phyloP scores from a whole-genome alignment of 2,113 vertebrate genomes.

The Caranx ignobilis region DNA sequence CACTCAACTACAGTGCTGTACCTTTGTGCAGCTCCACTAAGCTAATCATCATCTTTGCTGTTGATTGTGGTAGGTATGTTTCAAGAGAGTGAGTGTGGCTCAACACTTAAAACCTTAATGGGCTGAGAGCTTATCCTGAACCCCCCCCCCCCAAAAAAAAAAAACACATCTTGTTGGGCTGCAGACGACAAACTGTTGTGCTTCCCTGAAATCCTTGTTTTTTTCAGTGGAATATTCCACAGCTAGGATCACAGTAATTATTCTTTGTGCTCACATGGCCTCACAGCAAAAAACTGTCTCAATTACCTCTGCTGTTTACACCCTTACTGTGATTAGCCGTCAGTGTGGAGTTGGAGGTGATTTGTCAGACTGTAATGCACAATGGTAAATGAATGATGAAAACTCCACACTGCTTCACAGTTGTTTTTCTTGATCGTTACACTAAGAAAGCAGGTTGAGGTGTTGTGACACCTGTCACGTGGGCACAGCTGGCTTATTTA shows the following conservation, averaged over 20 bases:
- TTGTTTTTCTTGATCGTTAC: constrained; percentile 12
- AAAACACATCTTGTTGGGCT: background rate
- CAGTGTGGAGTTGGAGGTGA: constrained; percentile 26
- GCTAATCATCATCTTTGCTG: constrained; percentile 42
- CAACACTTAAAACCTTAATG: constrained; percentile 36
- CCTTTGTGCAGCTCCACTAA: constrained; percentile 15
- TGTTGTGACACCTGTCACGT: constrained; percentile 21
- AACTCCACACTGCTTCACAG: background rate
- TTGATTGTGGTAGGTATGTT: constrained; percentile 30
- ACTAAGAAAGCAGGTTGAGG: background rate
- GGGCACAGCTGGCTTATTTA: background rate
- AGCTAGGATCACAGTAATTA: constrained; percentile 16
- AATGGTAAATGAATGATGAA: constrained; percentile 21
- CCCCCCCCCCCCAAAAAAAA: no score
- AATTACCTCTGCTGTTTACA: constrained; percentile 53
- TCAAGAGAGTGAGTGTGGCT: constrained; percentile 13
- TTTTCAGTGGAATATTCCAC: constrained; percentile 23
- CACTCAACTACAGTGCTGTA: background rate
- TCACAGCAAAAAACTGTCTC: constrained; percentile 34
- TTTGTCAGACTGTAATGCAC: constrained; percentile 38
- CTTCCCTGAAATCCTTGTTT: constrained; percentile 18
- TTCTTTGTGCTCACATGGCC: constrained; percentile 4
- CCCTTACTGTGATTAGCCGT: constrained; percentile 42
- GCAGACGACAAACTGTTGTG: constrained; percentile 13
- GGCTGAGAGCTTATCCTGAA: constrained; percentile 28